Base-by-base conservation (phyloP, 2,113 vertebrate species). In the Brachyhypopomus gauderio region DNA sequence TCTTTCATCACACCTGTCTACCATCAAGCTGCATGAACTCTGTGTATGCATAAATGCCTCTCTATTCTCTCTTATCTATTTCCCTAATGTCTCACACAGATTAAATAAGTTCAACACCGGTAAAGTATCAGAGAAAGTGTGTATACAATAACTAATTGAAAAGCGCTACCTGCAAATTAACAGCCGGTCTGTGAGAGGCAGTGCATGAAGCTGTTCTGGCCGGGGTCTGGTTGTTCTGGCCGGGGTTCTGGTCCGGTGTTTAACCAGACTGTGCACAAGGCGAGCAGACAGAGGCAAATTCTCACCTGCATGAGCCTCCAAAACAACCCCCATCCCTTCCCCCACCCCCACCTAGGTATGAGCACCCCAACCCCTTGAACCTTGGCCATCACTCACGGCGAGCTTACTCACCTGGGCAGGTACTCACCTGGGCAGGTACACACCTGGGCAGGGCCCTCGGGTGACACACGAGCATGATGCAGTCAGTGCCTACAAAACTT, bases 251-350 rank as follows among this genome's bases (percentile, higher is more conserved):
- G 85, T 88, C 93, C 87, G 90, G 86, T 88, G 90, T 91, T 89
- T 88, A 92, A 90, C 91, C 88, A 85, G 86, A 82, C 88, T 90
- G 91, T 90, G 91, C 55, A 83, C 83, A 64, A 83, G 89, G 89
- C 86, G 86, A 91, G 89, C 90, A 89, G 90, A 92, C 89, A 86
- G 90, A 91, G 91, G 91, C 92, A 89, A 91, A 92, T 84, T 90
- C 81, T 93, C 91, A 91, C 89, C 89, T 93, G 93, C 93, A 94
- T 94, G 93, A 89, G 89, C 92, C 92, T 93, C 90, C 87, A 89
- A 81, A 60, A 60, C n/a, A 17, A 34, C 17, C 19, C 30, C 66
- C 11, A 87, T 87, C 90, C 89, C 90, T 86, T 88, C 87, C 89
- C 91, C 88, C 89, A 86, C 90, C 89, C 89, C 78, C 90, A 92